Conservation (phyloP, 2,797 vertebrate species). For the Pseudocheirus occidentalis region DNA sequence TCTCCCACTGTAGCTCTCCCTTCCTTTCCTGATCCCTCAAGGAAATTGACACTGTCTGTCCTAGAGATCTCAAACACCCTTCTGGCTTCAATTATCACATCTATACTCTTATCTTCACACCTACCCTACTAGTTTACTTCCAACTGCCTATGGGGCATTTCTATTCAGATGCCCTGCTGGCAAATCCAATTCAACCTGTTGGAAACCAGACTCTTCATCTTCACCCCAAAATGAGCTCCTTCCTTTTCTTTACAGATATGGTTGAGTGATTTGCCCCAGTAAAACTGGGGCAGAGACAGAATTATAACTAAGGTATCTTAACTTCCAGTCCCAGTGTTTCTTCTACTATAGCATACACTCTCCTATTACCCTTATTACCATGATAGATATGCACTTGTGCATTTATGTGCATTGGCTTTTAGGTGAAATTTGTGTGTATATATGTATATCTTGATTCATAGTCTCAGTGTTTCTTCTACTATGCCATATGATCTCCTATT, state of each 20-base stretch:
- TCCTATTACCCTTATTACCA: not conserved
- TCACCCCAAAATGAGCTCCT: not conserved
- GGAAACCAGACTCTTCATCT: not conserved
- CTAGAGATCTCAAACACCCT: not conserved
- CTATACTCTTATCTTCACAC: not conserved
- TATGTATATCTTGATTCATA: not conserved
- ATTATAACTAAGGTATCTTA: not conserved
- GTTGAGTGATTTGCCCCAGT: not conserved
- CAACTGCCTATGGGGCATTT: conserved; percentile 1
- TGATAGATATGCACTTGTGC: not conserved
- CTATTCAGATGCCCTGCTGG: not conserved
- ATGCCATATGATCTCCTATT: not conserved
- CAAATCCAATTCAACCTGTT: not conserved
- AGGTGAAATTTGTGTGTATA: not conserved
- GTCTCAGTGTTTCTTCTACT: not conserved
- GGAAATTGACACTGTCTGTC: conserved; percentile 30
- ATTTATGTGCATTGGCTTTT: not conserved
- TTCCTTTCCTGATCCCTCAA: conserved; percentile 30
- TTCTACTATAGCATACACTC: not conserved
- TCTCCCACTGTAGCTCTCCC: conserved; percentile 14
- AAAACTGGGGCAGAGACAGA: not conserved
- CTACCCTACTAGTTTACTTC: not conserved
- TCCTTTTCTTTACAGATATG: not conserved
- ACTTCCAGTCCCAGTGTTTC: not conserved
- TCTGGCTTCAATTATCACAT: not conserved